These are phyloP conservation scores for Ficedula albicollis DNA, from an alignment of 2,797 vertebrate species.

Conservation along the genomic window DNA sequence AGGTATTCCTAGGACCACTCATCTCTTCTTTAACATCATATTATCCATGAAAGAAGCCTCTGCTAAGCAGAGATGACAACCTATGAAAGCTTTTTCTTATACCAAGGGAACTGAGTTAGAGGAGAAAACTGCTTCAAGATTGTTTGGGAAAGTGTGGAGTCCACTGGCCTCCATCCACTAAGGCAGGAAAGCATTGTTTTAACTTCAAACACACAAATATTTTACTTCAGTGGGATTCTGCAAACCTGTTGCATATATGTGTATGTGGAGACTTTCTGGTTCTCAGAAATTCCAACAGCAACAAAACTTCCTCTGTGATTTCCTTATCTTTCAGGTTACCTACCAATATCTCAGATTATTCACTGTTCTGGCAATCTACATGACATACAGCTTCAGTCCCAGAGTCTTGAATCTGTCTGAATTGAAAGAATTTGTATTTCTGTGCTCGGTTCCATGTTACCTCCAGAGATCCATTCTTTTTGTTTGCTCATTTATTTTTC, in stretches of 20 bases:
- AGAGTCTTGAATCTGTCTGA: background rate
- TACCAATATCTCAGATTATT: background rate
- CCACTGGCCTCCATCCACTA: background rate
- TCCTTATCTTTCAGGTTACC: background rate
- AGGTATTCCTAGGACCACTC: background rate
- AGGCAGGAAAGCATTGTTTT: background rate
- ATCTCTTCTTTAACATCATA: background rate
- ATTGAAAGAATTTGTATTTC: background rate
- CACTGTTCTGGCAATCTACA: background rate
- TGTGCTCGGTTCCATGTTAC: background rate
- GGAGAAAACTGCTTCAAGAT: background rate
- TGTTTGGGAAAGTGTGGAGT: background rate
- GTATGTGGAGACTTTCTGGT: background rate
- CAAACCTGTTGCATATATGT: background rate
- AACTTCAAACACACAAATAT: background rate
- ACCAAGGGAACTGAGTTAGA: background rate
- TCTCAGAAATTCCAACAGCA: background rate
- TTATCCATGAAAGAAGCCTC: background rate
- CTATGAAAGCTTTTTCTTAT: background rate
- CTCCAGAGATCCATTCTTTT: background rate
- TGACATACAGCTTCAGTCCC: background rate
- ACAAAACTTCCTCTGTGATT: background rate
- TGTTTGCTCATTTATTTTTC: background rate
- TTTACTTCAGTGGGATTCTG: background rate
- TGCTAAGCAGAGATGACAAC: conserved; percentile 4